Conservation (phyloP, 2,113 vertebrate genomes). For the Tachuris rubrigastra region DNA sequence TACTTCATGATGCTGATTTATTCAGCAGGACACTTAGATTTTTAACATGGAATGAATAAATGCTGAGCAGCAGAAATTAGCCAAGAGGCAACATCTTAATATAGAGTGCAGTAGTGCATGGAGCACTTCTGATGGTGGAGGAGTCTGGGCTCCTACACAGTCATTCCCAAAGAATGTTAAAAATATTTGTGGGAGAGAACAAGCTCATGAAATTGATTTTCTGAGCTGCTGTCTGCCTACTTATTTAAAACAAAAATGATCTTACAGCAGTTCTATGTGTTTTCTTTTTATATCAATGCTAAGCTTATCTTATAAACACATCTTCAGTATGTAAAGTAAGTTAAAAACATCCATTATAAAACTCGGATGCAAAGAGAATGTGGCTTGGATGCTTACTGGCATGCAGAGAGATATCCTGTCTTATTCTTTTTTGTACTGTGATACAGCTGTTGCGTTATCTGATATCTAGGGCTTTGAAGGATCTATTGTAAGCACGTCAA, state of each 20-base stretch:
- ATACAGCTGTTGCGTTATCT: constrained; percentile 30
- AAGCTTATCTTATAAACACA: constrained; percentile 35
- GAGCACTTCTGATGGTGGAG: not conserved
- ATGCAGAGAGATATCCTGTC: constrained; percentile 3
- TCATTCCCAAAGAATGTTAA: not conserved
- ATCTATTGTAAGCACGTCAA: constrained; percentile 30
- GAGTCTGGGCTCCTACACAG: not conserved
- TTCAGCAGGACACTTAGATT: not conserved
- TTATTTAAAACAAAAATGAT: constrained; percentile 25
- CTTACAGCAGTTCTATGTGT: not conserved
- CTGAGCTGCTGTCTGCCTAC: constrained; percentile 7
- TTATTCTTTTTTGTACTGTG: constrained; percentile 6
- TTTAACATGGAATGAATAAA: not conserved
- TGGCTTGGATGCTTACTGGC: not conserved
- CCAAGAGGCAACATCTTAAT: not conserved
- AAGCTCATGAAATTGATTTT: not conserved
- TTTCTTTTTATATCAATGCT: not conserved
- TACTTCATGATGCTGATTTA: not conserved
- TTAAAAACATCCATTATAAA: constrained; percentile 14
- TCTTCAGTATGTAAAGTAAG: not conserved
- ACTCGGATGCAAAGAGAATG: not conserved
- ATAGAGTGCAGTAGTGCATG: not conserved
- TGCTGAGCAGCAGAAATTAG: accelerated
- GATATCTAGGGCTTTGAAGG: not conserved
- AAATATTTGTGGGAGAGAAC: constrained; percentile 17